Conservation (phyloP, 2,113 vertebrate species). For the Equus quagga region DNA sequence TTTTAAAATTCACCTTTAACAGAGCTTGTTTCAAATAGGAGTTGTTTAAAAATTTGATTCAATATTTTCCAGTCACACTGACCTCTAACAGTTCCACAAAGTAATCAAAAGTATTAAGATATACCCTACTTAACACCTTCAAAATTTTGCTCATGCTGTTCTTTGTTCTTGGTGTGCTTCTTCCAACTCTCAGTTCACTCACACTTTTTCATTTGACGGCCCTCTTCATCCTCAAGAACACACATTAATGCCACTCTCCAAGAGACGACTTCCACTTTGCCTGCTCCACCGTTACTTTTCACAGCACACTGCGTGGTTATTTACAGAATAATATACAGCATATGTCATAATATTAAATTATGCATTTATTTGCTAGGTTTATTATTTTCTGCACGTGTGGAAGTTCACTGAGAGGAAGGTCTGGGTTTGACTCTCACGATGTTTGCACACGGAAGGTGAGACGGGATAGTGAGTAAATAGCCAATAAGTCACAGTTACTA, state of each 20-base stretch:
- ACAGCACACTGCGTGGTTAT: neutral
- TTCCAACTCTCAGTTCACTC: neutral
- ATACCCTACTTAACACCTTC: neutral
- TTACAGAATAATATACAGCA: neutral
- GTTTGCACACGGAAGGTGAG: neutral
- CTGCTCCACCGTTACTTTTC: neutral
- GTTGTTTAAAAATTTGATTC: neutral
- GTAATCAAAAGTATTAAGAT: neutral
- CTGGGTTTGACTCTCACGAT: neutral
- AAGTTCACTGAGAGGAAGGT: neutral
- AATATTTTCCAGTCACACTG: neutral
- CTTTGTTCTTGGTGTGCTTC: neutral
- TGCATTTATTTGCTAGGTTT: neutral
- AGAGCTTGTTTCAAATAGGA: neutral
- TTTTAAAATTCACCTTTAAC: neutral
- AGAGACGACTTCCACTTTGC: neutral
- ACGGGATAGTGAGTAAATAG: neutral
- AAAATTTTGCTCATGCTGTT: neutral
- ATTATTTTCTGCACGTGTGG: neutral
- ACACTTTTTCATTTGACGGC: neutral
- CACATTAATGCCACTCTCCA: neutral
- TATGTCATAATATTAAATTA: neutral
- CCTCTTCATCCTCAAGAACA: neutral
- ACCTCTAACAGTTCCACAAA: neutral
- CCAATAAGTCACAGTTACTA: neutral